Percentiles rank a stretch among this genome's conserved stretches.
These are phyloP conservation scores for Leptopilina syphax DNA, from an alignment of 2,888 invertebrate genomes.

Conservation along the genomic window DNA sequence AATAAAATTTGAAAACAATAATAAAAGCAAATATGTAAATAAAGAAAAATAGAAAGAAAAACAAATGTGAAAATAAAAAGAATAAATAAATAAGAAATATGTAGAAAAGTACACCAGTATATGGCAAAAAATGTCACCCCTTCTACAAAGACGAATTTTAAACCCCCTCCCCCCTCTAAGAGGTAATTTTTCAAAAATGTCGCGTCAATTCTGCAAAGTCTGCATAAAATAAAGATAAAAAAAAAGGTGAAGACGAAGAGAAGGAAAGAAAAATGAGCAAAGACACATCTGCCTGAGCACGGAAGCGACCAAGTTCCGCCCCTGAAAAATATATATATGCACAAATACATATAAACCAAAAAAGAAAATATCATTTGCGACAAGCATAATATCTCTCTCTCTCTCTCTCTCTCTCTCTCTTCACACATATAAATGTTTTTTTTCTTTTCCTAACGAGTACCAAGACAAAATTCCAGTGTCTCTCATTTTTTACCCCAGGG, in stretches of 20 bases:
- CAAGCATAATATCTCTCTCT: slow-evolving; percentile 25
- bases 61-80: no score
- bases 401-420: slow-evolving; percentile 26
- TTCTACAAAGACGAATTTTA: background rate
- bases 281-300: slow-evolving; percentile 31
- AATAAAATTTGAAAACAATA: no score
- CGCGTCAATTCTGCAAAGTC: background rate
- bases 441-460: background rate
- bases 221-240: slow-evolving; percentile 39
- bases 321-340: slow-evolving; percentile 29
- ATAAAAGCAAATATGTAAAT: no score
- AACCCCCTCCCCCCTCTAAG: background rate
- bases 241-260: no score
- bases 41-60: no score
- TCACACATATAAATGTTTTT: background rate
- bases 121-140: background rate
- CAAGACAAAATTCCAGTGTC: background rate
- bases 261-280: slow-evolving; percentile 13
- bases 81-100: no score
- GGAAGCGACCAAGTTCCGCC: slow-evolving; percentile 34
- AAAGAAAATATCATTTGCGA: slow-evolving; percentile 27
- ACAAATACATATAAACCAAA: background rate
- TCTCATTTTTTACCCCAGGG: background rate
- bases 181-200: background rate
- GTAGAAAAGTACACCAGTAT: no score